These are phyloP conservation scores for Zoanthus sansibaricus DNA, from an alignment of 92 coral and sea anemone species.

Conservation along the genomic window DNA sequence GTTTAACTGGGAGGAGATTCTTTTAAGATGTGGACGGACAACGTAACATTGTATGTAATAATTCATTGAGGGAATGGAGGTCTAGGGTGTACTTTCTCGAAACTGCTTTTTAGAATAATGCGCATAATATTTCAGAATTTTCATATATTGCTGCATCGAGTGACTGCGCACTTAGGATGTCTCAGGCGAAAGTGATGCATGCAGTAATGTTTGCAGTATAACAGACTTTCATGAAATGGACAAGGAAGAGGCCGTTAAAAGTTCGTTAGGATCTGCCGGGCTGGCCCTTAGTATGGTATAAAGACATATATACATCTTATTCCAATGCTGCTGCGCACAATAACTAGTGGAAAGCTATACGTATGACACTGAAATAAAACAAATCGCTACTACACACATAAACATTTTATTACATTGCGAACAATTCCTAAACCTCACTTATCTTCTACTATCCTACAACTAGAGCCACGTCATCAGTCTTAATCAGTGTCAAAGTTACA, in stretches of 20 bases:
- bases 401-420: neutral
- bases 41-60: conserved; percentile 13
- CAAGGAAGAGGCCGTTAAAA: conserved; percentile 22
- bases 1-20: no score
- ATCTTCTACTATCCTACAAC: conserved; percentile 17
- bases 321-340: conserved; percentile 9
- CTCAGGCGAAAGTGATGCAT: conserved; percentile 4
- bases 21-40: neutral
- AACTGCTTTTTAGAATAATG: conserved; percentile 8
- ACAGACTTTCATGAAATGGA: conserved; percentile 16
- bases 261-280: conserved; percentile 12
- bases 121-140: conserved; percentile 6
- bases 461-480: conserved; percentile 9
- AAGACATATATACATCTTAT: conserved; percentile 2
- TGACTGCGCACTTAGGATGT: neutral
- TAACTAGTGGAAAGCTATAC: conserved; percentile 13
- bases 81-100: conserved; percentile 4
- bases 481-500: conserved; percentile 6
- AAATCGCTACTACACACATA: neutral
- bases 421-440: neutral
- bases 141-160: neutral
- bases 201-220: neutral
- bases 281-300: conserved; percentile 17
- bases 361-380: neutral
- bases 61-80: neutral